Percentiles rank a stretch among this genome's conserved stretches.
Evolutionary conservation across 2,113 vertebrate genomes (phyloP).

Genomic region (Kobus ellipsiprymnus): DNA sequence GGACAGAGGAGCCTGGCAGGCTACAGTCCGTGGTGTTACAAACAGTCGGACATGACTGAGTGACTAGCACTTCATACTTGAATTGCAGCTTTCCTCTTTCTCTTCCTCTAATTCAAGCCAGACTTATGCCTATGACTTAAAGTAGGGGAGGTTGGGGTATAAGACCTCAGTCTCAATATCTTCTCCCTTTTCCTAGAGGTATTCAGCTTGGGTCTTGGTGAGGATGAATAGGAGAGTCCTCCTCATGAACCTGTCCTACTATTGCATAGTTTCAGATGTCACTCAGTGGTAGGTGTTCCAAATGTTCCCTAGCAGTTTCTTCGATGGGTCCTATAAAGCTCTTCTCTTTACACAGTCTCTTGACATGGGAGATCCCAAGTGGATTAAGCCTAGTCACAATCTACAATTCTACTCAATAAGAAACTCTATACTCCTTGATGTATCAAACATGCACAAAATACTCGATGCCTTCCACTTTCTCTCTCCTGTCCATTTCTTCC

Average conservation of each 20-base stretch:
- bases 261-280: background rate
- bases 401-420: background rate
- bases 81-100: background rate
- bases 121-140: background rate
- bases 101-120: background rate
- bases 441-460: background rate
- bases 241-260: background rate
- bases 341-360: background rate
- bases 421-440: background rate
- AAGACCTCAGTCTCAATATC: background rate
- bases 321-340: background rate
- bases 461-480: background rate
- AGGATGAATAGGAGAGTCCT: background rate
- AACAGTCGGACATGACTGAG: no score
- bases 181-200: background rate
- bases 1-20: no score
- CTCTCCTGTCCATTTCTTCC: background rate
- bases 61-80: no score
- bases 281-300: background rate
- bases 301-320: background rate
- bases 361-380: background rate
- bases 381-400: background rate
- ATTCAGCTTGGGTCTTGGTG: background rate
- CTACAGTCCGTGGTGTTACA: no score
- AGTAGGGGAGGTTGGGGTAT: background rate